Base-by-base conservation (phyloP, 2,113 vertebrate genomes). In the Dendropsophus ebraccatus region DNA sequence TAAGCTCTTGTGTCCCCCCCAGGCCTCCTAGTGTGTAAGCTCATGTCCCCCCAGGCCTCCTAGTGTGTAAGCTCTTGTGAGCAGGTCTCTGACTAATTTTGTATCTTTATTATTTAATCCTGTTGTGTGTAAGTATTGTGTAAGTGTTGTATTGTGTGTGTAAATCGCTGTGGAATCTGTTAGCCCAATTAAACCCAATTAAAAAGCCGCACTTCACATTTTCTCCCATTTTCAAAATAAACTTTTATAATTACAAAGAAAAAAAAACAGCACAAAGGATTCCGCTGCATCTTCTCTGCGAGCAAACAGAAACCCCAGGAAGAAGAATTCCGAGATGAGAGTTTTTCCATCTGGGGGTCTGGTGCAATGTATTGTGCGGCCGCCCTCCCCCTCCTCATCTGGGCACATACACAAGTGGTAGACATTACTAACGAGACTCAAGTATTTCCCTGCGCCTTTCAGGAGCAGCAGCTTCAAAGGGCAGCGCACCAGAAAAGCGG, bases 401-500 rank as follows among this genome's bases (percentile, higher is more conserved):
- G 81, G 49, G 92, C 88, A 92, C 92, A 47, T 88, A 91, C 90
- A 35, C 90, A 89, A 82, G 92, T 90, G 91, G 49, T 83, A 91
- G 93, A 93, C 92, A 92, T 92, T 92, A 88, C 93, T 95, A 94
- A 94, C 93, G 93, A 96, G 94, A 87, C 93, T 91, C 90, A 81
- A 92, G 91, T 91, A 90, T 86, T 91, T 94, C 91, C 91, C 92
- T 84, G 94, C 90, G 91, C 90, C 93, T 93, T 94, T 92, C 93
- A 92, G 92, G 92, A 91, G 90, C 58, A 90, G 88, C 90, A 91
- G 91, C 90, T 92, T 92, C 93, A 94, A 93, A 92, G 87, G 89
- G 75, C 89, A 91, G 92, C 92, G 93, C 90, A 92, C 90, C 88
- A 87, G 87, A 90, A 91, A 89, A 88, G 91, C 90, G 92, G 84